Conservation (phyloP, 2,113 vertebrate genomes). For the Recurvirostra avosetta region DNA sequence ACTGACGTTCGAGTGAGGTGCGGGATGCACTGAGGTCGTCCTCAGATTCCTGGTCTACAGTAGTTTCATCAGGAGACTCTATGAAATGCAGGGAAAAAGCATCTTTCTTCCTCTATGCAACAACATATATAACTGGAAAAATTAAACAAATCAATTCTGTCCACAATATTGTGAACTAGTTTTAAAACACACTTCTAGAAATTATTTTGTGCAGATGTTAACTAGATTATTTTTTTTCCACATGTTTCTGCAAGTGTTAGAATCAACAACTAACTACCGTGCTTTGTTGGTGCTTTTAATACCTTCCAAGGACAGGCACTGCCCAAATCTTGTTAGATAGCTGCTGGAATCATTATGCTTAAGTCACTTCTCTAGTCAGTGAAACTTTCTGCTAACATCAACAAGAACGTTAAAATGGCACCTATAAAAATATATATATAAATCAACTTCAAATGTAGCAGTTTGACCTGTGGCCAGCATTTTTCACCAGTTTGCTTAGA, state of each 20-base stretch:
- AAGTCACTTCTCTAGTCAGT: conserved; percentile 12
- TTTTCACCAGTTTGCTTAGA: background rate
- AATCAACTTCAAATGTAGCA: background rate
- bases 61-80: conserved; percentile 90
- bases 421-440: background rate
- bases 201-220: background rate
- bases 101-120: conserved; percentile 44
- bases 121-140: conserved; percentile 58
- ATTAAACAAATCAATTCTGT: conserved; percentile 35
- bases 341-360: conserved; percentile 5
- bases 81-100: conserved; percentile 46
- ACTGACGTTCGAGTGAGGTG: conserved; percentile 86
- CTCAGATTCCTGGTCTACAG: conserved; percentile 91
- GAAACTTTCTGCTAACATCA: conserved; percentile 20
- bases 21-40: conserved; percentile 88
- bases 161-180: background rate
- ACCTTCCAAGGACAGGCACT: background rate
- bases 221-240: background rate
- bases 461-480: background rate
- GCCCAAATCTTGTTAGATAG: background rate
- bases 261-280: background rate
- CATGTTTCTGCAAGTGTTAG: background rate
- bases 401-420: background rate
- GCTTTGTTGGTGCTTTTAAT: background rate
- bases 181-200: background rate